Evolutionary conservation across 2,888 invertebrate species (phyloP).

Genomic region (Uropetala carovei): DNA sequence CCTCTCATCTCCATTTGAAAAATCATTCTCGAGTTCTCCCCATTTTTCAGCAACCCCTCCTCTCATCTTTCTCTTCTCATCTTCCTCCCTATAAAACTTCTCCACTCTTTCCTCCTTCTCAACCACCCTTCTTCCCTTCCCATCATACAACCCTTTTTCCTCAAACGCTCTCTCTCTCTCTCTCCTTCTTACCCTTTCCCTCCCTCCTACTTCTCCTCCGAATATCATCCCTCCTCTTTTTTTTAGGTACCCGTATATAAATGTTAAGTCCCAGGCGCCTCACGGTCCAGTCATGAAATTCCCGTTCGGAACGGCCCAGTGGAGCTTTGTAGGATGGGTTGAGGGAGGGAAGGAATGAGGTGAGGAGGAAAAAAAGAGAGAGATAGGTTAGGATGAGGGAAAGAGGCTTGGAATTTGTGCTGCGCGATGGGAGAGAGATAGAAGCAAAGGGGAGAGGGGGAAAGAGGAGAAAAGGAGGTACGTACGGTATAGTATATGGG

Average conservation of each 20-base stretch:
- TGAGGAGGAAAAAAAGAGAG: neutral
- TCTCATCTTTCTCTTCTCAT: neutral
- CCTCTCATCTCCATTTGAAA: constrained; percentile 24
- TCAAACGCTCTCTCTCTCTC: neutral
- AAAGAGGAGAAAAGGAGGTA: neutral
- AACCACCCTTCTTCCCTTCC: neutral
- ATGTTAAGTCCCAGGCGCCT: constrained; percentile 7
- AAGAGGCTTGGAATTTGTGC: neutral
- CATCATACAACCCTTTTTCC: neutral
- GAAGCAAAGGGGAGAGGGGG: neutral
- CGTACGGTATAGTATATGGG: neutral
- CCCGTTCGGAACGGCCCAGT: neutral
- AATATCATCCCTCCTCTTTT: neutral
- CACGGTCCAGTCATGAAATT: constrained; percentile 38
- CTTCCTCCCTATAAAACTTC: neutral
- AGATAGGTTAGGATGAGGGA: neutral
- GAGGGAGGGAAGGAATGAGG: neutral
- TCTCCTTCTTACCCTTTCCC: neutral
- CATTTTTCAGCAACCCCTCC: constrained; percentile 7
- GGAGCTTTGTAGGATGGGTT: constrained; percentile 3
- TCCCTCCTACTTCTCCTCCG: neutral
- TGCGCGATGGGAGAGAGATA: neutral
- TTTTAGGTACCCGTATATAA: neutral
- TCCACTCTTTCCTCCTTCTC: neutral
- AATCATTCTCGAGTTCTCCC: constrained; percentile 1